Percentiles rank a stretch among this genome's conserved stretches.
Evolutionary conservation across 2,113 vertebrate species (phyloP).

Genomic region (Dasyurus viverrinus): DNA sequence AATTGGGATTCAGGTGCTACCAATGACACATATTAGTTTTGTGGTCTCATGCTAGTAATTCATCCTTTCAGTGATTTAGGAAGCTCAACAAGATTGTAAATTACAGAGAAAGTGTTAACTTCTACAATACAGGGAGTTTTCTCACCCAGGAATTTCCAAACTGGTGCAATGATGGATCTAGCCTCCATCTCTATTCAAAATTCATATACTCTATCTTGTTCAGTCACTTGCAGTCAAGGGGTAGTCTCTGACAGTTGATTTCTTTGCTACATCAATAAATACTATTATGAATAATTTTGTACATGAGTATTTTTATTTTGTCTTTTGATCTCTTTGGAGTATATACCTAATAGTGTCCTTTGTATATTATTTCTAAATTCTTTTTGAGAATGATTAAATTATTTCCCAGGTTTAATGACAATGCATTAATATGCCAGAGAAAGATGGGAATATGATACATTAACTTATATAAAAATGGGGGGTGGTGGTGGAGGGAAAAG

Average conservation of each 20-base stretch:
- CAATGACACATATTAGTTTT: not conserved
- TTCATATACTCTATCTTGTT: not conserved
- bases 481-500: too few species aligned
- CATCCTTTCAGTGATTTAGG: not conserved
- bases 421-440: not conserved
- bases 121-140: not conserved
- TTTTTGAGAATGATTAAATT: too few species aligned
- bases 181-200: not conserved
- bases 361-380: too few species aligned
- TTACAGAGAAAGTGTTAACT: not conserved
- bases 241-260: too few species aligned
- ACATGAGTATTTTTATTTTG: too few species aligned
- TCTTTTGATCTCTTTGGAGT: too few species aligned
- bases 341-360: too few species aligned
- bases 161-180: not conserved
- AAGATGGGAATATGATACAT: not conserved
- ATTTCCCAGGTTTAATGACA: too few species aligned
- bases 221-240: not conserved
- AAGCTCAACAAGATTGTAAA: not conserved
- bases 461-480: not conserved
- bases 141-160: not conserved
- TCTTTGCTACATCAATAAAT: not conserved
- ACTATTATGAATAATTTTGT: too few species aligned
- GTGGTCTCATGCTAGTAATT: not conserved
- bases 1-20: not conserved